Conservation (phyloP, 1,140 invertebrate species). For the Steinernema khuongi region DNA sequence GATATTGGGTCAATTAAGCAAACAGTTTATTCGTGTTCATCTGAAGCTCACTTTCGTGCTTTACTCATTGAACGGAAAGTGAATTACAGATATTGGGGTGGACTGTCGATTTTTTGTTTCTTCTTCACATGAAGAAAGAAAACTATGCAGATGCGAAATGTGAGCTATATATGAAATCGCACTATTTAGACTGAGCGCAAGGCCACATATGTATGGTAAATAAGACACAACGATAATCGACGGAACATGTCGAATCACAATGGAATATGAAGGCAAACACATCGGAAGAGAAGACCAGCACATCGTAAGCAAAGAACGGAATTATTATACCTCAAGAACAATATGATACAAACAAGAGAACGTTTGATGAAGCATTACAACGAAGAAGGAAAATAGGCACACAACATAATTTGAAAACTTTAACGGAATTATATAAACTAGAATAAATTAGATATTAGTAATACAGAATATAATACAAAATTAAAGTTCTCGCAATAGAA, state of each 20-base stretch:
- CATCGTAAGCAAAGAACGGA: not conserved
- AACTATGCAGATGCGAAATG: too few species aligned
- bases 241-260: too few species aligned
- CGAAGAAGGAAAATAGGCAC: not conserved
- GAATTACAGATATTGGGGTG: too few species aligned
- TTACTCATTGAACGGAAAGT: too few species aligned
- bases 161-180: not conserved
- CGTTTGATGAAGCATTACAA: not conserved
- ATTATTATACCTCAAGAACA: slow-evolving; percentile 2
- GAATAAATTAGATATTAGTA: not conserved
- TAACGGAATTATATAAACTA: too few species aligned
- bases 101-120: too few species aligned
- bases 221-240: slow-evolving; percentile 1
- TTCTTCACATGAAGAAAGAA: too few species aligned
- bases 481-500: not conserved
- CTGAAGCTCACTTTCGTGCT: too few species aligned
- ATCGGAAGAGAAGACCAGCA: slow-evolving; percentile 2
- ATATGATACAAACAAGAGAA: not conserved
- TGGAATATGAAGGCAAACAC: not conserved
- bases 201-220: not conserved
- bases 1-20: too few species aligned
- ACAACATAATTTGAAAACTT: not conserved
- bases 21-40: too few species aligned
- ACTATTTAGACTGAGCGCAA: not conserved
- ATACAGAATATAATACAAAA: slow-evolving; percentile 7